Evolutionary conservation across 2,888 invertebrate species (phyloP).

Genomic region (Melolontha melolontha): DNA sequence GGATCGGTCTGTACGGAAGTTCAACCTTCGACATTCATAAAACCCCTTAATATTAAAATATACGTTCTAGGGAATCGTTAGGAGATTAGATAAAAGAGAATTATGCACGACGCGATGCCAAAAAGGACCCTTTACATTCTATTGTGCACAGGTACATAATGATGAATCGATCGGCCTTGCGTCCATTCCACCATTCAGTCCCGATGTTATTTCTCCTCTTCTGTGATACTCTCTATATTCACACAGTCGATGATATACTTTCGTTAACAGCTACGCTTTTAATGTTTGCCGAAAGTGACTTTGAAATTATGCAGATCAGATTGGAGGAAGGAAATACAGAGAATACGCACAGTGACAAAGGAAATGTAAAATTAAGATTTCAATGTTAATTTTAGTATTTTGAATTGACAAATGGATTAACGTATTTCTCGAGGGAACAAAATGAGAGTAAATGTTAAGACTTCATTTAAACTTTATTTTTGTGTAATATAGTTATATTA

Average conservation of each 20-base stretch:
- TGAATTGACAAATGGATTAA: no score
- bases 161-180: slow-evolving; percentile 29
- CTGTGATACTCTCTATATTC: slow-evolving; percentile 10
- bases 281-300: slow-evolving; percentile 30
- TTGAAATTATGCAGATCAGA: slow-evolving; percentile 33
- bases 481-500: no score
- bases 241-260: slow-evolving; percentile 7
- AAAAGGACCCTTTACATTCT: slow-evolving; percentile 35
- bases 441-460: no score
- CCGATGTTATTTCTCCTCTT: slow-evolving; percentile 13
- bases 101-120: slow-evolving; percentile 35
- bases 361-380: slow-evolving; percentile 6
- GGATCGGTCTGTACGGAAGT: slow-evolving; percentile 11
- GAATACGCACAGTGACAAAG: slow-evolving; percentile 3
- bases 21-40: slow-evolving; percentile 32
- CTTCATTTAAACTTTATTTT: no score
- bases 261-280: slow-evolving; percentile 14
- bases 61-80: slow-evolving; percentile 35
- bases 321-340: background rate
- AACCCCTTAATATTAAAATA: slow-evolving; percentile 37
- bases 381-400: no score
- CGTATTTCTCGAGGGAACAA: no score
- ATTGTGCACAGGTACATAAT: slow-evolving; percentile 36
- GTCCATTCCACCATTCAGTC: slow-evolving; percentile 13
- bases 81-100: slow-evolving; percentile 41